Base-by-base conservation (phyloP, 2,797 vertebrate genomes). In the Darevskia nairensis region DNA sequence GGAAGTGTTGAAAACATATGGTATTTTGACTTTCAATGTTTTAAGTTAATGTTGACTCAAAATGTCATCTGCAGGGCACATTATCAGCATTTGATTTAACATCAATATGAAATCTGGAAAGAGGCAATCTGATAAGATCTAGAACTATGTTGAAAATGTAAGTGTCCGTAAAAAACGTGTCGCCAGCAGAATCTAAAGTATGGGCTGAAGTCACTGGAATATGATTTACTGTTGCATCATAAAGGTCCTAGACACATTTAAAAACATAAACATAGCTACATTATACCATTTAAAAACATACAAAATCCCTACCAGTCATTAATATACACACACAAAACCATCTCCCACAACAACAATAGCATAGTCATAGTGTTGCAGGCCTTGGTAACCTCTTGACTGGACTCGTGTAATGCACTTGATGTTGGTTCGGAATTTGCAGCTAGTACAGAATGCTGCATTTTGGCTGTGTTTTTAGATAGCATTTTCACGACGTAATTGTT, bases 1-100 rank as follows among this genome's bases (percentile, higher is more conserved):
- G 64, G n/a, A 80, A 86, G 77, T 29, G 66, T 29, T 86, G 85
- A 69, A 86, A 80, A 79, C 25, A 35, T 77, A 50, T n/a, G 39
- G n/a, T 68, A 79, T 68, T 79, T 86, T 86, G 44, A 66, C 59
- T 32, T 66, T 46, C 17, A 35, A 6, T 32, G 41, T 77, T 78
- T 66, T 21, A 78, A 78, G 41, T 78, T 29, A 85, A 46, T 19
- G 2, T 68, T 86, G 84, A 68, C 41, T 78, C 29, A 50, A 86
- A 68, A 78, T 76, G 13, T 64, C 72, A 85, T 55, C 29, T 23
- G 41, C 50, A 35, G 83, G 50, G 21, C 46, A 84, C 8, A n/a
- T 61, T 59, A 84, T 75, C 71, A 61, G 71, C 69, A 75, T 84
- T 50, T 41, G 50, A 74, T 46, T 84, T 75, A 44, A 77, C 59